phyloP scores from a whole-genome alignment of 2,113 vertebrate species.

The Vanacampus margaritifer region DNA sequence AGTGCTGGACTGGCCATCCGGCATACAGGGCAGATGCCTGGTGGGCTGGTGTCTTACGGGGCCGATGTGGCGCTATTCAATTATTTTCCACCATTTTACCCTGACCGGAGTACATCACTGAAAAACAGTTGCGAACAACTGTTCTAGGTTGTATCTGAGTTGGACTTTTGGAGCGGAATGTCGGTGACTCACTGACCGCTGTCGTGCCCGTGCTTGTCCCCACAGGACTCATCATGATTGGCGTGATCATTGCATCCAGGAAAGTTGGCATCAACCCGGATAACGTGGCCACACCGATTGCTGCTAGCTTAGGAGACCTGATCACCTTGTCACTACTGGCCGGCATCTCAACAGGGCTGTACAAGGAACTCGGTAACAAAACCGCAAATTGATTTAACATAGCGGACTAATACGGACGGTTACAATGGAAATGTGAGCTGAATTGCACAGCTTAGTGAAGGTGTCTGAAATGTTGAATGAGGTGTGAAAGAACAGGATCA shows the following conservation, averaged over 20 bases:
- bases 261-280: slow-evolving; percentile 97
- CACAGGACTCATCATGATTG: slow-evolving; percentile 95
- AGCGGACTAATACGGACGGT: not conserved
- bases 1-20: too few relatives aligned
- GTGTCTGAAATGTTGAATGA: not conserved
- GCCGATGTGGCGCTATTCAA: too few relatives aligned
- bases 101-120: too few relatives aligned
- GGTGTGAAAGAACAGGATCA: slow-evolving; percentile 9
- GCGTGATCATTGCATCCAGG: slow-evolving; percentile 91
- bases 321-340: slow-evolving; percentile 94
- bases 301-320: slow-evolving; percentile 94
- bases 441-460: not conserved
- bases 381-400: not conserved
- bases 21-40: too few relatives aligned
- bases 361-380: slow-evolving; percentile 83
- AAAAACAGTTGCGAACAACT: too few relatives aligned
- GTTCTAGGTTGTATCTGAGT: too few relatives aligned
- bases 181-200: not conserved
- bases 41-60: too few relatives aligned
- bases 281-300: slow-evolving; percentile 95
- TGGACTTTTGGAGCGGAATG: too few relatives aligned
- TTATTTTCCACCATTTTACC: too few relatives aligned
- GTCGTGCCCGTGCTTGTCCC: not conserved
- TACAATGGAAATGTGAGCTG: not conserved
- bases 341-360: slow-evolving; percentile 93